A percentile compares a stretch with the other conserved stretches of the same genome.
These are phyloP conservation scores for Rattus norvegicus DNA, from an alignment of 2,113 vertebrate genomes.

Conservation along the genomic window DNA sequence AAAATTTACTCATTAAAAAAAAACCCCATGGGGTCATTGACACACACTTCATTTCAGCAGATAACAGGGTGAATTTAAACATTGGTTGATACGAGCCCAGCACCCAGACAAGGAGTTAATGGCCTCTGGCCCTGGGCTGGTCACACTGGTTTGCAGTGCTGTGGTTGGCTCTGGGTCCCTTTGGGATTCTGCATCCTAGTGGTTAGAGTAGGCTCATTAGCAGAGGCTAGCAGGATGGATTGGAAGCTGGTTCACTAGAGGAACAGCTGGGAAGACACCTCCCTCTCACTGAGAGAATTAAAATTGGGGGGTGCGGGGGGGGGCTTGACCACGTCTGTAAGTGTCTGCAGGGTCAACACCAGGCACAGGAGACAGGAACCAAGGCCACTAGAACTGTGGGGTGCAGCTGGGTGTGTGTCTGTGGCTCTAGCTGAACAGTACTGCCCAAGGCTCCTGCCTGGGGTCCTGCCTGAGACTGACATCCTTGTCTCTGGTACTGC, in stretches of 20 bases:
- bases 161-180: not conserved
- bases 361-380: not conserved
- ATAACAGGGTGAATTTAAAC: not conserved
- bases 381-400: not conserved
- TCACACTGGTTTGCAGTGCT: accelerated
- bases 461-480: not conserved
- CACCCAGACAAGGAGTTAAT: not conserved
- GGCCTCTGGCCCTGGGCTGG: too few species aligned
- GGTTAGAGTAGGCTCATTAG: not conserved
- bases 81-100: not conserved
- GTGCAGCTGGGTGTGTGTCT: not conserved
- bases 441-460: not conserved
- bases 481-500: not conserved
- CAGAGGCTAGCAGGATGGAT: accelerated
- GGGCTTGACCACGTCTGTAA: not conserved
- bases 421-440: not conserved
- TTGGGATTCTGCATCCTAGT: not conserved
- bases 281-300: not conserved
- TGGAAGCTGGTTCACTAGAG: not conserved
- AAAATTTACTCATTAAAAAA: not conserved
- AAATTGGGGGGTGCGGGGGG: not conserved
- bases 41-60: not conserved
- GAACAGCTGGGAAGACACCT: not conserved
- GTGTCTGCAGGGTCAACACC: not conserved
- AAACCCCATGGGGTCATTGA: not conserved